Base-by-base conservation (phyloP, 2,888 invertebrate species). In the Drosophila tanythrix region DNA sequence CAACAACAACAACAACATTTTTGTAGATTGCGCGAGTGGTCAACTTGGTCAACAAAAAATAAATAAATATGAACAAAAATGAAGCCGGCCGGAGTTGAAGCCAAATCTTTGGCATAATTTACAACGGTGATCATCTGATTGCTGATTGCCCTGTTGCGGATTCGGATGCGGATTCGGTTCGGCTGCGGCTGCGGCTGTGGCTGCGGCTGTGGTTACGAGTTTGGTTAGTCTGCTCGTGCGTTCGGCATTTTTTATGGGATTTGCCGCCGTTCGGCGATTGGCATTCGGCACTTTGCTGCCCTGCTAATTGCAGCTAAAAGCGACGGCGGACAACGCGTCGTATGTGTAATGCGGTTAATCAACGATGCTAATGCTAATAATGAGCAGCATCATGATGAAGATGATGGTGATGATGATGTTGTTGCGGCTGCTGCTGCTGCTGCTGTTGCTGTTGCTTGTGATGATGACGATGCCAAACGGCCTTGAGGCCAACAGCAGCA, bases 341-440 rank as follows among this genome's bases (percentile, higher is more conserved):
- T 82, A 86, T 86, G 85, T 85, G 88, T 85, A 89, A 87, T 85
- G 89, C 82, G 88, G 81, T 81, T 88, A 76, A 83, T 88, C 88
- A 88, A 79, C 88, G 74, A 74, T 66, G 71, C 52, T 68, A 67
- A 60, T 72, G 57, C 65, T 62, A 43, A 68, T 60, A 58, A 50
- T 46, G 46, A 46, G 46, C 25, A 46, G 46, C 15, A 46, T 25
- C 21, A 46, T 31, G 35, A 67, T 55, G 67, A 40, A 55, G 68
- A 55, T 67, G 48, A 66, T 46, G 52, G 21, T 38, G 18, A 13
- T 21, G 60, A 13, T 29, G 52, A 15, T 29, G 53, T 25, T 51
- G 62, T 35, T 50, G 74, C 56, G 55, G 70, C 40, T 58, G 53
- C 55, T 25, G 52, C 38, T 43, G 65, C 13, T 43, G 62, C 29